Conservation (phyloP, 2,797 vertebrate genomes). For the Gallinago stenura region DNA sequence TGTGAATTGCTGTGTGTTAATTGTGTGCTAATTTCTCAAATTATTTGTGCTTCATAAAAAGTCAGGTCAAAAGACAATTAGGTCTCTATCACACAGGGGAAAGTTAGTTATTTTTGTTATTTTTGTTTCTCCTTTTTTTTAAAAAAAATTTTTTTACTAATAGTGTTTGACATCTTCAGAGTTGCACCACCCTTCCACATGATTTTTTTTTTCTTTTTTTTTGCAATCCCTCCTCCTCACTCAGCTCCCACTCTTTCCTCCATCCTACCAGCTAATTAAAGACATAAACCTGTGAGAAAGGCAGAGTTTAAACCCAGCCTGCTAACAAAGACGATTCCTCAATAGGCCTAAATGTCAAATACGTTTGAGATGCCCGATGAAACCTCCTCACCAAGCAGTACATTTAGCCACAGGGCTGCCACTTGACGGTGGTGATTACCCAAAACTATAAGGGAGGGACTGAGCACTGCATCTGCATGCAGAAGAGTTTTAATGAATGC, state of each 20-base stretch:
- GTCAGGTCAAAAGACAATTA: background rate
- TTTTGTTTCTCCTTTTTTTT: background rate
- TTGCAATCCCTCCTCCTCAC: background rate
- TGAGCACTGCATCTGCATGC: background rate
- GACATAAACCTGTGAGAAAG: conserved; percentile 36
- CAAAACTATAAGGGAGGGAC: background rate
- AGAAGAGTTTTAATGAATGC: conserved; percentile 8
- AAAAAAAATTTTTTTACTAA: background rate
- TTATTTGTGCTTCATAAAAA: background rate
- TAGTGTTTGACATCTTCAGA: conserved; percentile 2
- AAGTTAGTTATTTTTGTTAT: background rate
- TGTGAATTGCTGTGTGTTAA: background rate
- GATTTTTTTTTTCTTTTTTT: conserved; percentile 45
- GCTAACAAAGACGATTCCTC: conserved; percentile 25
- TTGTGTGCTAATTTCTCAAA: background rate
- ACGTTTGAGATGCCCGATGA: conserved; percentile 3
- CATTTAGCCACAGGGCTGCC: background rate
- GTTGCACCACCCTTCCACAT: background rate
- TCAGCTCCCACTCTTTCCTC: conserved; percentile 2
- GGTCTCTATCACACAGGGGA: background rate
- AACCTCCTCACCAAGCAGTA: conserved; percentile 6
- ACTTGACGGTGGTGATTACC: background rate
- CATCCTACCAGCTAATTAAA: conserved; percentile 63
- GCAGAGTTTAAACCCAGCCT: background rate
- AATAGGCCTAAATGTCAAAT: background rate